Evolutionary conservation across 2,797 vertebrate species (phyloP), one percentile per base, ranked within the genome.

Genomic region (Parauchenoglanis punctatus): DNA sequence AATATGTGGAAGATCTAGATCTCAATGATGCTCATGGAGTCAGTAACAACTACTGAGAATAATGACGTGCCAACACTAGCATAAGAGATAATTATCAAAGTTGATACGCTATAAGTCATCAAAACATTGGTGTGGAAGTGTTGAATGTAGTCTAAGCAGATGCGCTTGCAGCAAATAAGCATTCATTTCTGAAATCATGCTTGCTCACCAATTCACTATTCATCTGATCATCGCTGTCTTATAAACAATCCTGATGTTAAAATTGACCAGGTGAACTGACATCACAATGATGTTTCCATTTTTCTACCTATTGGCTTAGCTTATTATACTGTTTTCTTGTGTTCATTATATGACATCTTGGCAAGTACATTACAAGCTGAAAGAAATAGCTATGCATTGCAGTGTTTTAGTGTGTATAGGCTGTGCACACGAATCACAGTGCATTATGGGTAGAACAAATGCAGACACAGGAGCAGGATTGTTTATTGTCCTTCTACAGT

Each of bases 1-100:
- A 88, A 89, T 86, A 89, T 70, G 46, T 85, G 67, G 59, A 81
- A 89, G 88, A 90, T 86, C 84, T 89, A 90, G 89, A 89, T 90
- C 85, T 89, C 75, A 84, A 44, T 63, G 12, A 83, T 73, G 77
- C 86, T 88, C 56, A 35, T 23, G 61, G 23, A 87, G 72, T 83
- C 82, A 65, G 81, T 84, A 78, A 73, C 80, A 87, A 84, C 83
- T 77, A 63, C 82, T 56, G 61, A 86, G 76, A 68, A 58, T 28
- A 81, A 12, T 65, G 49, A 78, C 44, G 18, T 86, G 44, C 75
- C 68, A 72, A 52, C 81, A 86, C 81, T 25, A 81, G 40, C 44
- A 15, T 52, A 63, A 4, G 25, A 76, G 70, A 40, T 59, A 87
- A 83, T 83, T 75, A 63, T 25, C 20, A 75, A 8, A 59, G 49